Conservation (phyloP, 92 coral and sea anemone species). For the Galaxea fascicularis region DNA sequence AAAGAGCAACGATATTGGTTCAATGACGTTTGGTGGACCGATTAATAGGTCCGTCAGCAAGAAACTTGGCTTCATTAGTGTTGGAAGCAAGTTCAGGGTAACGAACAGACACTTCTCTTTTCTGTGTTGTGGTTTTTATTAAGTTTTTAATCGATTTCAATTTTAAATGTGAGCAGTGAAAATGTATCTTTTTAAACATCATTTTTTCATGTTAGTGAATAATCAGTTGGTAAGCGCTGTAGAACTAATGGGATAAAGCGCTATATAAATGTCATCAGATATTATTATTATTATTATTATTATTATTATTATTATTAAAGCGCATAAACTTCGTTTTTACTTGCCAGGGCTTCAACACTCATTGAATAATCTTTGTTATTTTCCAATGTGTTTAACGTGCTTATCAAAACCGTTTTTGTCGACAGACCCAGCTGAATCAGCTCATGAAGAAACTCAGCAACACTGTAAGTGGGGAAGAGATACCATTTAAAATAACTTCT, state of each 20-base stretch:
- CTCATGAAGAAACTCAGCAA: constrained; percentile 88
- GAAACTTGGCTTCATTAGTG: constrained; percentile 93
- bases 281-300: no score
- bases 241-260: no score
- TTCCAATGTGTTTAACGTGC: neutral
- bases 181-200: no score
- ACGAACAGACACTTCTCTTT: neutral
- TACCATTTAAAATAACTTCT: no score
- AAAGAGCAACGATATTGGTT: constrained; percentile 61
- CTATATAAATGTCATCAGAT: no score
- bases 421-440: constrained; percentile 88
- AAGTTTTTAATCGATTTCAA: neutral
- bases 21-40: constrained; percentile 67
- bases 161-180: neutral
- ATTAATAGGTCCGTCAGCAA: constrained; percentile 75
- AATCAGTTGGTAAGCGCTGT: no score
- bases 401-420: neutral
- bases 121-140: neutral
- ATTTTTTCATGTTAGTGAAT: no score
- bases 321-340: no score
- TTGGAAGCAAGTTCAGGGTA: constrained; percentile 96
- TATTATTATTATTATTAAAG: no score
- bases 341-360: no score
- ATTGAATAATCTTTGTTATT: no score
- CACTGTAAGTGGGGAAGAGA: constrained; percentile 71